Evolutionary conservation across 2,888 invertebrate genomes (phyloP).

Genomic region (Polyploca ridens): DNA sequence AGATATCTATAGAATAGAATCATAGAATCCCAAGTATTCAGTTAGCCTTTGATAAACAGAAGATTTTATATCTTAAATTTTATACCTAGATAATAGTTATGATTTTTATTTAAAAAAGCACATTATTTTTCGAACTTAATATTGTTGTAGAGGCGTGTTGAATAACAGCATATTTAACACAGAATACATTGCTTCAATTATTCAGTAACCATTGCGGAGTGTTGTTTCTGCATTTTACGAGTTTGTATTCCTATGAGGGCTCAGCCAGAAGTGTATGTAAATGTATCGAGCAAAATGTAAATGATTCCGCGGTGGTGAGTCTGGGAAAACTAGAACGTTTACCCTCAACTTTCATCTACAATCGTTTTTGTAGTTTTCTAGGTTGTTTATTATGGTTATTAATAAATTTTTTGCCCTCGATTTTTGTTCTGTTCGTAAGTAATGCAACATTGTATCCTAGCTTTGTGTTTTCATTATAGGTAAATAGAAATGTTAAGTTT

Average conservation of each 20-base stretch:
- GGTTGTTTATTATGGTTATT: neutral
- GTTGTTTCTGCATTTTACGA: slow-evolving; percentile 64
- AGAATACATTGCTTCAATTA: slow-evolving; percentile 58
- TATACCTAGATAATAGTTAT: too few relatives aligned
- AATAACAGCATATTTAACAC: slow-evolving; percentile 50
- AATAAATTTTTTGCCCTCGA: neutral
- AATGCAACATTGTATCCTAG: too few relatives aligned
- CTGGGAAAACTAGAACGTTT: slow-evolving; percentile 12
- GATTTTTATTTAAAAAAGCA: too few relatives aligned
- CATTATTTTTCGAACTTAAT: slow-evolving; percentile 14
- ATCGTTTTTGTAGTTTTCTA: neutral
- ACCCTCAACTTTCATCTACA: neutral
- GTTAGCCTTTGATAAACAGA: neutral
- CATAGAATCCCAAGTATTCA: too few relatives aligned
- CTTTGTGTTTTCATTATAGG: too few relatives aligned
- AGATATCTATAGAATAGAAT: too few relatives aligned
- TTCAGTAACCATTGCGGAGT: slow-evolving; percentile 47
- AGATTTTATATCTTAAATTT: too few relatives aligned
- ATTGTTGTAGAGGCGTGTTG: slow-evolving; percentile 28
- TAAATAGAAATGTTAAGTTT: too few relatives aligned
- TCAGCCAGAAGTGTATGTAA: slow-evolving; percentile 61
- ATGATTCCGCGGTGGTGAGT: slow-evolving; percentile 45
- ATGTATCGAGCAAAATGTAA: slow-evolving; percentile 65
- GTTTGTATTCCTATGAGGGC: slow-evolving; percentile 49
- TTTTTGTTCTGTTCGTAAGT: too few relatives aligned